Evolutionary conservation across 2,888 invertebrate species (phyloP), one percentile per base, ranked within the genome.

Genomic region (Eupithecia subfuscata): DNA sequence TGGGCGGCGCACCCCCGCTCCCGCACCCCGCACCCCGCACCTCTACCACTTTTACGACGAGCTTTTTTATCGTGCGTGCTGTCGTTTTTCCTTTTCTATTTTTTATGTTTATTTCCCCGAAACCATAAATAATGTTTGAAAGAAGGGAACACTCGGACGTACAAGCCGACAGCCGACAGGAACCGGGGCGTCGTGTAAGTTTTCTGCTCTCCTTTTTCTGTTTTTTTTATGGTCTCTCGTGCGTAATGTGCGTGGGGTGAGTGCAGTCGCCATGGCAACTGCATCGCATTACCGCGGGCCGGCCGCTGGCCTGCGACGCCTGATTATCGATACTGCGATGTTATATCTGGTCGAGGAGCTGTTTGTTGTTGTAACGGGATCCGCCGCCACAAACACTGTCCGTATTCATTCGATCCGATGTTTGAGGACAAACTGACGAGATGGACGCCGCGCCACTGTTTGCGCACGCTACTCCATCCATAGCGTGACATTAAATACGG

Each of bases 61-160:
- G 92, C 91, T 94, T 94, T 94, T 95, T 95, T 95, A 95, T 95
- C 94, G 95, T 93, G 94, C 94, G 94, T 94, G 93, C 92, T 92
- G 94, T 92, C 94, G 94, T 93, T 95, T 95, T 95, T 94, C 95
- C 94, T 95, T 94, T 94, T 93, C 95, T 94, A 94, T 94, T 95
- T 95, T 95, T 95, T 95, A 95, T 95, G 95, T 95, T 95, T 95
- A 95, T 95, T 95, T 95, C 95, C 95, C 93, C 92, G 91, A 94
- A 92, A 95, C 93, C 95, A 95, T 95, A 95, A 95, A 95, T 95
- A 94, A 95, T 92, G 95, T 95, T 95, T 94, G 95, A 93, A 94
- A 93, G 94, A 91, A 95, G 95, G 95, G 95, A 94, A 92, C 91
- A 90, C 92, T 94, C 93, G 95, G 95, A 94, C 95, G 90, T 89